Evolutionary conservation across 2,888 invertebrate species (phyloP).

Genomic region (Poecilus cupreus): DNA sequence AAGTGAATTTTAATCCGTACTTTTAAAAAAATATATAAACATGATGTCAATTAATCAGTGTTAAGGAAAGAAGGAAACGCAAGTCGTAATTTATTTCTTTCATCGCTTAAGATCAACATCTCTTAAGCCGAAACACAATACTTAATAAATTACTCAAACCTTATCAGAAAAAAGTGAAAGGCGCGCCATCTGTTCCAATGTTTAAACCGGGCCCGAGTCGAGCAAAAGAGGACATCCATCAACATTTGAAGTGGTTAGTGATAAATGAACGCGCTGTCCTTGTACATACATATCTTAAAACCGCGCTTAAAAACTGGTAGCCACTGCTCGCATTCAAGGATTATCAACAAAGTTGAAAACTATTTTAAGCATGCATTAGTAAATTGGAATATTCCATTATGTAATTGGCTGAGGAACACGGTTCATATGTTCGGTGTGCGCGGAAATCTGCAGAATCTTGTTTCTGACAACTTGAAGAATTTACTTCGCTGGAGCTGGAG

Average conservation of each 20-base stretch:
- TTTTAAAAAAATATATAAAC: conserved; percentile 32
- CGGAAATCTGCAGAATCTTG: not conserved
- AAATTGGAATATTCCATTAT: conserved; percentile 57
- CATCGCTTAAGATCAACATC: conserved; percentile 30
- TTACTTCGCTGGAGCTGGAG: not conserved
- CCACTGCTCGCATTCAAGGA: conserved; percentile 30
- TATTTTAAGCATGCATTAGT: conserved; percentile 56
- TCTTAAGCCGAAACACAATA: conserved; percentile 42
- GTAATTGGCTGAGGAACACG: conserved; percentile 33
- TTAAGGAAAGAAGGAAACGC: conserved; percentile 24
- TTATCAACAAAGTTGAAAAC: conserved; percentile 45
- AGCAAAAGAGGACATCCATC: conserved; percentile 50
- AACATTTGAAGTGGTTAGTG: conserved; percentile 52
- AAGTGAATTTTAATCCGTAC: conserved; percentile 11
- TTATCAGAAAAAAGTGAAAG: conserved; percentile 30
- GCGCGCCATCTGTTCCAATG: conserved; percentile 43
- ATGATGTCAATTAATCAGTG: conserved; percentile 29
- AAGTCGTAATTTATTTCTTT: conserved; percentile 27
- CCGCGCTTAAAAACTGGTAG: conserved; percentile 44
- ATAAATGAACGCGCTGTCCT: conserved; percentile 48
- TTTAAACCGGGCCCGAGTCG: conserved; percentile 24
- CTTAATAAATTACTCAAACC: conserved; percentile 38
- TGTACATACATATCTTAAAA: conserved; percentile 26
- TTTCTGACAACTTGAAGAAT: conserved; percentile 1
- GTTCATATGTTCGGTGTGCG: conserved; percentile 10